Evolutionary conservation across 2,888 invertebrate species (phyloP).

Genomic region (Torymus texanus): DNA sequence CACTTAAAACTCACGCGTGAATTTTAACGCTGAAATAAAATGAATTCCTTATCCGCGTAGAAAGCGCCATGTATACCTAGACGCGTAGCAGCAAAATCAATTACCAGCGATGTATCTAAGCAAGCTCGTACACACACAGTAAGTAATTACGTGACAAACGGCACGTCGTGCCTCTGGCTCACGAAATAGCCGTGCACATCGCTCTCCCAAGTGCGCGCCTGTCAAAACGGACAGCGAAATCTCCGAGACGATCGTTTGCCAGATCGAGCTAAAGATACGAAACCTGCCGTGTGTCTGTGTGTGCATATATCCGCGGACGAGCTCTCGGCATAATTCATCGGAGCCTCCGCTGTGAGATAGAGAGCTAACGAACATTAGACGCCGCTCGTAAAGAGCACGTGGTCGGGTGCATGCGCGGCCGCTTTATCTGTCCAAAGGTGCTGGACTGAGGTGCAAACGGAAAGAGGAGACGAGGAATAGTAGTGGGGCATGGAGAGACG

Average conservation of each 20-base stretch:
- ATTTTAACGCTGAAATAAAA: too few species aligned
- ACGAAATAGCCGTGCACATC: too few species aligned
- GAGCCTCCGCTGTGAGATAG: neutral
- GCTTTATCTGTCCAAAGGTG: neutral
- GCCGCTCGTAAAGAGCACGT: constrained; percentile 32
- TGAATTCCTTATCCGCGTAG: too few species aligned
- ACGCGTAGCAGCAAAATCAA: too few species aligned
- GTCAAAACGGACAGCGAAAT: neutral
- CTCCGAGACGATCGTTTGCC: constrained; percentile 1
- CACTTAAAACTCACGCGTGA: neutral
- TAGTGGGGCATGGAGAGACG: neutral
- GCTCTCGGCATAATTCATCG: constrained; percentile 28
- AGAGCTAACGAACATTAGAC: constrained; percentile 27
- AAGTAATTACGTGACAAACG: too few species aligned
- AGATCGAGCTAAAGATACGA: constrained; percentile 7
- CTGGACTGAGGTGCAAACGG: neutral
- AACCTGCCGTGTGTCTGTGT: too few species aligned
- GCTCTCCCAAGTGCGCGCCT: too few species aligned
- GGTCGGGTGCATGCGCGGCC: neutral
- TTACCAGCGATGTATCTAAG: too few species aligned
- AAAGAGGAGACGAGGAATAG: constrained; percentile 3
- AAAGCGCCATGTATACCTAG: too few species aligned
- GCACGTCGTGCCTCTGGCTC: too few species aligned
- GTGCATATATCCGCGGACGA: neutral
- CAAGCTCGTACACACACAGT: too few species aligned